These are phyloP conservation scores for Spinus olivaceus DNA, from an alignment of 2,797 vertebrate species.

Conservation along the genomic window DNA sequence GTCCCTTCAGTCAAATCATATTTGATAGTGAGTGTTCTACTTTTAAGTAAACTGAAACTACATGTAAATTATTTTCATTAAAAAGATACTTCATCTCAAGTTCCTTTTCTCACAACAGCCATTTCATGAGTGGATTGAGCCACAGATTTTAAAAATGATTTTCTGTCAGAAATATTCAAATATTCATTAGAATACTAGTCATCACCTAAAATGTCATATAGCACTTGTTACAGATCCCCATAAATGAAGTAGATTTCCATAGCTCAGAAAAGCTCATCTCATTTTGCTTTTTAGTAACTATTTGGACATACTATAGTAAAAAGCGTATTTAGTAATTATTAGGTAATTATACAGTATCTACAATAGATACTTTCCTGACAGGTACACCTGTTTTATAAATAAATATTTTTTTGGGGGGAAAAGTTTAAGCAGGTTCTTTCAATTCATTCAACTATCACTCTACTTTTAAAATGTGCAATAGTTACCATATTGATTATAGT, in stretches of 20 bases:
- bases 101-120: background rate
- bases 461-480: background rate
- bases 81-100: background rate
- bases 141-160: background rate
- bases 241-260: background rate
- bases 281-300: background rate
- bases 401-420: accelerated
- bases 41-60: background rate
- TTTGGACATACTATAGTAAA: background rate
- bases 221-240: background rate
- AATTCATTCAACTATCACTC: background rate
- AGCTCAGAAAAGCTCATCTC: background rate
- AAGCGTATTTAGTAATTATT: background rate
- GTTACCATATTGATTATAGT: background rate
- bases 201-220: background rate
- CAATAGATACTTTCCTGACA: background rate
- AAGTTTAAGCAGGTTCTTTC: background rate
- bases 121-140: background rate
- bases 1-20: background rate
- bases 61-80: background rate
- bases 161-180: background rate
- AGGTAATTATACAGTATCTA: background rate
- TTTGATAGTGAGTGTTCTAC: background rate
- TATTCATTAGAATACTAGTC: background rate
- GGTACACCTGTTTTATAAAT: background rate